These are phyloP conservation scores for Centropus bengalensis DNA, from an alignment of 2,113 vertebrate genomes.

Conservation along the genomic window DNA sequence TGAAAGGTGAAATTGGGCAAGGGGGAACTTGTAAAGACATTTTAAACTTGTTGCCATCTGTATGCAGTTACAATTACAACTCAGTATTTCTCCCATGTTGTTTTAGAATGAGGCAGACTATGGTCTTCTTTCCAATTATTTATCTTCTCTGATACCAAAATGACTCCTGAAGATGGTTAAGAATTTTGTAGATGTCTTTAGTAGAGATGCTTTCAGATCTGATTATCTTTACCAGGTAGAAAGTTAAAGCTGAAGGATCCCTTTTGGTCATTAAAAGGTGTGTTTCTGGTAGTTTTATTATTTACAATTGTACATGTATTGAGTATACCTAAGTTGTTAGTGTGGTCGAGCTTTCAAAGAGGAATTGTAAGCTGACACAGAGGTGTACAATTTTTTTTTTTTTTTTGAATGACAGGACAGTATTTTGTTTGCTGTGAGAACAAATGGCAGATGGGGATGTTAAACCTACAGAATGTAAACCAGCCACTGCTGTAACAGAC, in stretches of 20 bases:
- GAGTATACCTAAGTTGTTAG: background rate
- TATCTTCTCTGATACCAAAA: background rate
- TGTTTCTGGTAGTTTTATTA: background rate
- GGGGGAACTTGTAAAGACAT: background rate
- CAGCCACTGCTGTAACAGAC: background rate
- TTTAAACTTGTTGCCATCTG: background rate
- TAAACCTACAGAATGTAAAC: background rate
- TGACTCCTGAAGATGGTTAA: background rate
- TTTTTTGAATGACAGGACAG: background rate
- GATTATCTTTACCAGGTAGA: background rate
- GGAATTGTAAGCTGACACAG: background rate
- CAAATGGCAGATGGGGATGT: background rate
- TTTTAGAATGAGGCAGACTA: background rate
- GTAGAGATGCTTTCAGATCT: background rate
- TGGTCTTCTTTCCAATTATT: background rate
- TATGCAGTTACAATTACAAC: background rate
- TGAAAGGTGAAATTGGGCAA: background rate
- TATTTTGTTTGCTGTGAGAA: background rate
- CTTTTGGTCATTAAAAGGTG: background rate
- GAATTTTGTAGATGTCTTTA: background rate
- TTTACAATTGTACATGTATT: background rate
- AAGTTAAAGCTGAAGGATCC: background rate
- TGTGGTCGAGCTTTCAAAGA: background rate
- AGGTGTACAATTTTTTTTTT: background rate
- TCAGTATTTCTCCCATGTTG: background rate